Percentiles rank a stretch among this genome's conserved stretches.
phyloP scores from a whole-genome alignment of 2,888 invertebrate genomes.

The Papilio elwesi region DNA sequence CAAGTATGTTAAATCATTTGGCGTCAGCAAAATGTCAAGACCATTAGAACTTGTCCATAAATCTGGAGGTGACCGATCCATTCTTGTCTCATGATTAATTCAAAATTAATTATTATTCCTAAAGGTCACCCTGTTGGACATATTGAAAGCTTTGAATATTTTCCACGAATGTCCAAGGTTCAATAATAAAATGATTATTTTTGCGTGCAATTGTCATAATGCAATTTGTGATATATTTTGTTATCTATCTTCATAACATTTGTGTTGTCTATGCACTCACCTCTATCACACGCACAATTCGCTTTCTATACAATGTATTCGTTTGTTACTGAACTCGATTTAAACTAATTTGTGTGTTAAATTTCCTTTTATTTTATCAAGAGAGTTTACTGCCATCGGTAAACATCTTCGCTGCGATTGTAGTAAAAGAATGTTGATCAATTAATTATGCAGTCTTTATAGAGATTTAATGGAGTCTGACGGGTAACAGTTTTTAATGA shows the following conservation, averaged over 20 bases:
- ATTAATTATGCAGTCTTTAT: conserved; percentile 3
- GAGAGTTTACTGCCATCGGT: background rate
- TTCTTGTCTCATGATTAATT: conserved; percentile 40
- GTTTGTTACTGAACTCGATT: too few relatives aligned
- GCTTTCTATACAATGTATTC: too few relatives aligned
- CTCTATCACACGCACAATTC: too few relatives aligned
- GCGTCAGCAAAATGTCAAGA: conserved; percentile 45
- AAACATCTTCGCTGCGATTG: background rate
- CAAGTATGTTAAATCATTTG: conserved; percentile 21
- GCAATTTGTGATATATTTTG: background rate
- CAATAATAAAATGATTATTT: background rate
- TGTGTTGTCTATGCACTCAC: too few relatives aligned
- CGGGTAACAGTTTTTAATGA: conserved; percentile 29
- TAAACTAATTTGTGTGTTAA: too few relatives aligned
- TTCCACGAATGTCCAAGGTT: background rate
- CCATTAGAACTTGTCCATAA: conserved; percentile 43
- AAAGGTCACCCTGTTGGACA: conserved; percentile 38
- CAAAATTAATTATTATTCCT: conserved; percentile 42
- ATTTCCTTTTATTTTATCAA: background rate
- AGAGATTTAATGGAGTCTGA: conserved; percentile 19
- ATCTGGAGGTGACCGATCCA: conserved; percentile 33
- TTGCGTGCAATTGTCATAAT: background rate
- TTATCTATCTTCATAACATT: background rate
- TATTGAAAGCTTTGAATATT: conserved; percentile 2
- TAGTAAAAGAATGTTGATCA: conserved; percentile 2